Percentiles rank a stretch among this genome's conserved stretches.
phyloP scores from a whole-genome alignment of 2,797 vertebrate genomes.

The Sebastes dallii region DNA sequence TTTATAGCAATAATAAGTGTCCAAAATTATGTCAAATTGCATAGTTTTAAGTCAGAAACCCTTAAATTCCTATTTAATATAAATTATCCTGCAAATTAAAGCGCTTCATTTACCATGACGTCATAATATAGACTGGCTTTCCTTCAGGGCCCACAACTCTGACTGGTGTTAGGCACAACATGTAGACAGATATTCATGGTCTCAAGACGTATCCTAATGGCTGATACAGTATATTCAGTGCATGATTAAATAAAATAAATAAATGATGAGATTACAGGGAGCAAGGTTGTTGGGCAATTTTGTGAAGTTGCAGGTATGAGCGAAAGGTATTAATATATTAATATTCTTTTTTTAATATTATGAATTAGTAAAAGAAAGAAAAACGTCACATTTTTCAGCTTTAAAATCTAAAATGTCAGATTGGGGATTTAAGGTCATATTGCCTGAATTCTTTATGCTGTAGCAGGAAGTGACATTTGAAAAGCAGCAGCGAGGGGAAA shows the following conservation, averaged over 20 bases:
- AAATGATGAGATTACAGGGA: neutral
- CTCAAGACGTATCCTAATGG: neutral
- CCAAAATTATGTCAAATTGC: too few species aligned
- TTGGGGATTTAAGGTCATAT: conserved; percentile 9
- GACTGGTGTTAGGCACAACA: too few species aligned
- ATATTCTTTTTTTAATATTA: neutral
- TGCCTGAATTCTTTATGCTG: neutral
- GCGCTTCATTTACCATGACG: too few species aligned
- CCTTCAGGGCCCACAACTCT: too few species aligned
- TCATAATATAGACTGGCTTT: too few species aligned
- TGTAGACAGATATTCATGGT: neutral
- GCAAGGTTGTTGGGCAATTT: neutral
- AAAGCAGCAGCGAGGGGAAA: conserved; percentile 6
- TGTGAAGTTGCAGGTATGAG: neutral
- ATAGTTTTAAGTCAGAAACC: too few species aligned
- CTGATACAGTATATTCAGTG: too few species aligned
- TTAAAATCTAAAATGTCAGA: conserved; percentile 24
- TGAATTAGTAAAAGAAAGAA: neutral
- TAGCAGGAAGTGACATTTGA: conserved; percentile 52
- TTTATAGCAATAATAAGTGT: too few species aligned
- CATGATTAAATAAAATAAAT: neutral
- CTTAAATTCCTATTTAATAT: too few species aligned
- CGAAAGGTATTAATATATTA: neutral
- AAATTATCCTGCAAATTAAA: too few species aligned
- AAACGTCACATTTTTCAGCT: neutral